phyloP scores from a whole-genome alignment of 2,797 vertebrate species.

The Rallus crepitans region DNA sequence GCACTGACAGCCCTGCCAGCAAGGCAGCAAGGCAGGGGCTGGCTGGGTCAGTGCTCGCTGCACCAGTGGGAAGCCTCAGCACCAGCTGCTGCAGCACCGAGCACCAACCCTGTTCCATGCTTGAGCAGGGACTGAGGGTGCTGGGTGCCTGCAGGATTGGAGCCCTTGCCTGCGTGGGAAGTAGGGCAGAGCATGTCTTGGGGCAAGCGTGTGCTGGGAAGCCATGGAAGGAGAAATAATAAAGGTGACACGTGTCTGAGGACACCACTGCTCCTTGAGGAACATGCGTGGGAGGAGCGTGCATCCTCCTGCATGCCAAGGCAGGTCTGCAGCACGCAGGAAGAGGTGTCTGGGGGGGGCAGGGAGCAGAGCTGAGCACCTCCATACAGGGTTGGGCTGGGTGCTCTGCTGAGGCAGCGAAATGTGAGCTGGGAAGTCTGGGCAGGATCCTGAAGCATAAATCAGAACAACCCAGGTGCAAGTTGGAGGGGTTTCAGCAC shows the following conservation, averaged over 20 bases:
- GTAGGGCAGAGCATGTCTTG: not conserved
- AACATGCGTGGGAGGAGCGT: not conserved
- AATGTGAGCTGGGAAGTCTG: constrained; percentile 13
- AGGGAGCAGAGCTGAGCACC: fast-evolving
- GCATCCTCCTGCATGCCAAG: not conserved
- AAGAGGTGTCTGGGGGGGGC: fast-evolving
- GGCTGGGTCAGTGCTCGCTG: not conserved
- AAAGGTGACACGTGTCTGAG: not conserved
- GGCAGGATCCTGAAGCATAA: not conserved
- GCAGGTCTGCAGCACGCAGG: not conserved
- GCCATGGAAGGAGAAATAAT: not conserved
- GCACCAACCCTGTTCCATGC: fast-evolving
- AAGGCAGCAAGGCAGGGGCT: not conserved
- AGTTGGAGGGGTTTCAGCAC: not conserved
- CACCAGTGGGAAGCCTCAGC: not conserved
- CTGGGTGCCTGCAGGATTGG: not conserved
- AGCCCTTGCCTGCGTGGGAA: not conserved
- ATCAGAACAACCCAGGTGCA: constrained; percentile 1
- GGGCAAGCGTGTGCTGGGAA: not conserved
- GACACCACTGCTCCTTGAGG: not conserved
- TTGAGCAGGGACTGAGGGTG: not conserved
- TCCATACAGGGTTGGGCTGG: not conserved
- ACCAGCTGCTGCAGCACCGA: not conserved
- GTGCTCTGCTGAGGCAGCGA: constrained; percentile 45
- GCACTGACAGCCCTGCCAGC: not conserved